A percentile compares a stretch with the other conserved stretches of the same genome.
These are phyloP conservation scores for Diplogasteroides magnus DNA, from an alignment of 1,140 invertebrate species.

Conservation along the genomic window DNA sequence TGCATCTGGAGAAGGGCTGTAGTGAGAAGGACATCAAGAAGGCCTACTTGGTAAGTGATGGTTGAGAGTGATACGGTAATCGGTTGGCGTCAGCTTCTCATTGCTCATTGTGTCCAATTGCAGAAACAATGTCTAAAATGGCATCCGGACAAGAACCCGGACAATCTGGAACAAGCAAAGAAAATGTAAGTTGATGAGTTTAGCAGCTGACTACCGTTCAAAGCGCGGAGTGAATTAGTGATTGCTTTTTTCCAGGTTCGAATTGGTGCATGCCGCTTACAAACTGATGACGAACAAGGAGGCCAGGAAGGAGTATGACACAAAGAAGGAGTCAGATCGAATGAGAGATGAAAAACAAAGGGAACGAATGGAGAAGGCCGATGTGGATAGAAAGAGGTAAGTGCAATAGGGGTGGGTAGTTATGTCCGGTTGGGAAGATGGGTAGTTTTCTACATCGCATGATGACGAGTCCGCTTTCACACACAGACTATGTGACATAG, in stretches of 20 bases:
- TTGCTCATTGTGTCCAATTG: no score
- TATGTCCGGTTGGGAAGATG: no score
- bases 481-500: no score
- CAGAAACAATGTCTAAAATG: slow-evolving; percentile 26
- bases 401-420: no score
- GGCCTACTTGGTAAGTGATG: slow-evolving; percentile 10
- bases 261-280: slow-evolving; percentile 21
- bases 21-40: slow-evolving; percentile 26
- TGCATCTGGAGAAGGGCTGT: slow-evolving; percentile 17
- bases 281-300: slow-evolving; percentile 25
- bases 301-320: slow-evolving; percentile 21
- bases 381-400: slow-evolving; percentile 17
- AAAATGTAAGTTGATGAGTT: slow-evolving; percentile 3
- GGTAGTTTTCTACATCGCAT: no score
- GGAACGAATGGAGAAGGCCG: slow-evolving; percentile 22
- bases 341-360: slow-evolving; percentile 18
- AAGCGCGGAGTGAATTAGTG: slow-evolving; percentile 3
- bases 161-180: slow-evolving; percentile 21
- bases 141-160: slow-evolving; percentile 29
- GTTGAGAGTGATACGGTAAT: not conserved
- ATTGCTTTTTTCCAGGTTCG: slow-evolving; percentile 12
- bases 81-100: no score
- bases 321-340: slow-evolving; percentile 5
- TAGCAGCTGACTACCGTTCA: not conserved
- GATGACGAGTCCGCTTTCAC: no score